Base-by-base conservation (phyloP, 2,888 invertebrate genomes). In the Drosophila neoperkinsi region DNA sequence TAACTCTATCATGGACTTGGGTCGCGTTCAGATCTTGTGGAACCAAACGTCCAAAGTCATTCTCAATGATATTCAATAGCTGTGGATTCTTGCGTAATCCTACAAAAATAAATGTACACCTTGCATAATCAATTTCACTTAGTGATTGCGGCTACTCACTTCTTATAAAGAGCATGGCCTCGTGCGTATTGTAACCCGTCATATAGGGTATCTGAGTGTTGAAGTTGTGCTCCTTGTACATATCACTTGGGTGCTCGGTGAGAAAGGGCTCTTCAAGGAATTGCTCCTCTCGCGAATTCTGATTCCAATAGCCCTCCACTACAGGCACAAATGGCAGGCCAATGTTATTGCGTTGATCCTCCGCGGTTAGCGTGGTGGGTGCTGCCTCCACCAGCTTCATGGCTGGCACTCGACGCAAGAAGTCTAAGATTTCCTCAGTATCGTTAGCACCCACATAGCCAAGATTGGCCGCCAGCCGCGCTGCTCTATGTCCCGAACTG, bases 181-280 rank as follows among this genome's bases (percentile, higher is more conserved):
- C 96, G 77, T 95, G 95, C 1, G 95, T 95, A 70, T 95, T 96
- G 82, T 95, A 95, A 0, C 96, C 96, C 0, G 95, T 94, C 75
- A 96, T 94, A 81, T 95, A 94, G 0, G 96, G 96, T 18, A 95
- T 94, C 62, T 94, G 94, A 30, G 94, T 94, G n/a, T 94, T 94
- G 25, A 95, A 95, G 0, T 90, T 90, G 56, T 92, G 91, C 74
- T 83, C 77, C 36, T 94, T 72, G 49, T 95, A 91, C 36, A 94
- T 87, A 0, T 93, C 93, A 18, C 90, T 83, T 0, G 96, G 96
- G 11, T 93, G 88, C 52, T 94, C 93, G 0, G 94, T 94, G 34
- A 96, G 93, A 91, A 96, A 95, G 1, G 93, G 93, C 33, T 91
- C 81, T 41, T 93, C 93, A 30, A 86, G 80, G 49, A 94, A 94